Evolutionary conservation across 92 coral and sea anemone genomes (phyloP), one percentile per base, ranked within the genome.

Genomic region (Porites rus): DNA sequence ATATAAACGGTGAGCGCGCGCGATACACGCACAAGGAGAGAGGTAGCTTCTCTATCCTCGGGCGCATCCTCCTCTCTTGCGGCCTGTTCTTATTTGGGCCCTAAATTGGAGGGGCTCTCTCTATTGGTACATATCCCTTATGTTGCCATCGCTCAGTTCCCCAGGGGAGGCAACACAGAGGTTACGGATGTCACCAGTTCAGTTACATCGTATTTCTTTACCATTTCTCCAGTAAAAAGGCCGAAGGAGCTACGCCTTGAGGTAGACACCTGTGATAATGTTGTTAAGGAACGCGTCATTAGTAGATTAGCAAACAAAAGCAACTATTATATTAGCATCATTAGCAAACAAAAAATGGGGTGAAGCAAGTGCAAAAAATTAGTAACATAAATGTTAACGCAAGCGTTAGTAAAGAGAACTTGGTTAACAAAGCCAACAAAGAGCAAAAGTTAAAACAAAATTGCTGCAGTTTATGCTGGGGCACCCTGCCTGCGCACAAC

Each of bases 241-340:
- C 65, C 76, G 17, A 68, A 31, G 17, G 84, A 80, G 65, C n/a
- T 7, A 10, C 75, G 84, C 68, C 84, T 80, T 68, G 76, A 12
- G 1, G 6, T 12, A 14, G 56, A 53, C 68, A 54, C 67, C 76
- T 80, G 76, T 5, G 24, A 54, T 20, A 24, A 80, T 56, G 21
- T 68, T 18, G 84, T 80, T 79, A 65, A 53, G 75, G 22, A n/a
- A 56, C 54, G 68, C 68, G 75, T 43, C 6, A 61, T 25, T 18
- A 25, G 75, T 31, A 18, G 65, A 52, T 68, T 24, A 69, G 84
- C 21, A 5, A 22, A 20, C 11, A 21, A 67, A 67, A 10, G 31
- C 12, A 22, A 7, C 1, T 16, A 56, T 10, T 56, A 56, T 10
- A 0, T 10, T 56, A 56, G 16, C 61, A 56, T 9, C 13, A 8